phyloP scores from a whole-genome alignment of 2,888 invertebrate species.

The Parasteatoda lunata region DNA sequence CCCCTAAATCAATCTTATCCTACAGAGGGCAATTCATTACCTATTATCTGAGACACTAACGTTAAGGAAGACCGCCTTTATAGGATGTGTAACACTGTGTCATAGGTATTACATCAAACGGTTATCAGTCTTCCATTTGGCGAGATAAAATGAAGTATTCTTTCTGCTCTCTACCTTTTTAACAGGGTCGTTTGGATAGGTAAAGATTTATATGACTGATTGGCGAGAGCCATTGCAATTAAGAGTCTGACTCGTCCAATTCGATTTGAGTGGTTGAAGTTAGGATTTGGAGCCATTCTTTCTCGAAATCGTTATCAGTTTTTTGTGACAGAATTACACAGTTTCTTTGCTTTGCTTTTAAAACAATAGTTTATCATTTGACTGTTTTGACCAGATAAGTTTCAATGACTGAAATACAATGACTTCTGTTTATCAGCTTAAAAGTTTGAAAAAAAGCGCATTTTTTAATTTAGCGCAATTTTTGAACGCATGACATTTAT shows the following conservation, averaged over 20 bases:
- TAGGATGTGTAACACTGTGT: conserved; percentile 58
- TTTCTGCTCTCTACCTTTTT: conserved; percentile 13
- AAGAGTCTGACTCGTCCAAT: conserved; percentile 35
- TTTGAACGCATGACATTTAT: too few species aligned
- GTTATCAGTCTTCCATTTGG: conserved; percentile 37
- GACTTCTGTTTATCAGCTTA: too few species aligned
- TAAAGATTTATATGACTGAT: conserved; percentile 58
- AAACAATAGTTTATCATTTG: background rate
- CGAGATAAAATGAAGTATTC: conserved; percentile 25
- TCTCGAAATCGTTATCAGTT: background rate
- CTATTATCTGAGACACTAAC: conserved; percentile 21
- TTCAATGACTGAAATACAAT: too few species aligned
- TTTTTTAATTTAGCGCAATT: too few species aligned
- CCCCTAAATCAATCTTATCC: conserved; percentile 47
- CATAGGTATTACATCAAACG: conserved; percentile 56
- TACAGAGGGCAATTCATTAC: conserved; percentile 17
- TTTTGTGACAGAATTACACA: background rate
- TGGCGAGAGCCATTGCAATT: conserved; percentile 59
- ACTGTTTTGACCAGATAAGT: too few species aligned
- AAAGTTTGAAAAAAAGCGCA: too few species aligned
- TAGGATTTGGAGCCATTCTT: background rate
- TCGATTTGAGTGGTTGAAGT: conserved; percentile 20
- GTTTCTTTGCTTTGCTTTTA: background rate
- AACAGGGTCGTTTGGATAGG: conserved; percentile 20
- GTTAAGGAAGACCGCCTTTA: conserved; percentile 34